Evolutionary conservation across 2,113 vertebrate species (phyloP).

Genomic region (Nyctibius bracteatus): DNA sequence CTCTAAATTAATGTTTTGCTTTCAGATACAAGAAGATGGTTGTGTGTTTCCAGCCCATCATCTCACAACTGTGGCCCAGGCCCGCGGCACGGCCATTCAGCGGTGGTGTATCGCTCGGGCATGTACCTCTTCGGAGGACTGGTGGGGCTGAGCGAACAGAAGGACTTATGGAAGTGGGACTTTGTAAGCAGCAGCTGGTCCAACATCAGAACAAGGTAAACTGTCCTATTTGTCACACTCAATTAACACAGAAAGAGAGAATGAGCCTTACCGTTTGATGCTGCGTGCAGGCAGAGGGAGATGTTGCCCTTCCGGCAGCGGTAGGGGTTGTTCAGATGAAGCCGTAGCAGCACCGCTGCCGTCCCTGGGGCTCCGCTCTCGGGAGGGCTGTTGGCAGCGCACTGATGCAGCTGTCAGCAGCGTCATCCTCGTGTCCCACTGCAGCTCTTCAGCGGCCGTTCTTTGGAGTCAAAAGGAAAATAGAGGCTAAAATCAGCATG

Average conservation of each 20-base stretch:
- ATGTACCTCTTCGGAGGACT: constrained; percentile 87
- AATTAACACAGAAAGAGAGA: background rate
- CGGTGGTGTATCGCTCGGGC: constrained; percentile 67
- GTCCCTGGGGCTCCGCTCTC: background rate
- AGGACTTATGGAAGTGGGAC: constrained; percentile 86
- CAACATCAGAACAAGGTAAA: constrained; percentile 79
- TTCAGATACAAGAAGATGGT: constrained; percentile 78
- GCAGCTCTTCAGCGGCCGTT: background rate
- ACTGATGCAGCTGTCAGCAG: background rate
- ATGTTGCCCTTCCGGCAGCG: background rate
- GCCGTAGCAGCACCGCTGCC: background rate
- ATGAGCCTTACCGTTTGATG: background rate
- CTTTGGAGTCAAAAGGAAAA: background rate
- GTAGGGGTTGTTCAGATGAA: background rate
- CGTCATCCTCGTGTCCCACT: background rate
- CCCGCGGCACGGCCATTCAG: constrained; percentile 81
- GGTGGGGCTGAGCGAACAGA: constrained; percentile 81
- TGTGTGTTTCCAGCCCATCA: constrained; percentile 27
- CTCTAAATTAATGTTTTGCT: background rate
- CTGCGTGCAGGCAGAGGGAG: fast-evolving
- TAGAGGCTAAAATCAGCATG: background rate
- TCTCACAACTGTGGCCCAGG: constrained; percentile 67
- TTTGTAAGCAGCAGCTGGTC: constrained; percentile 74
- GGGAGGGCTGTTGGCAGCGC: background rate
- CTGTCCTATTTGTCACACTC: background rate